phyloP scores from a whole-genome alignment of 2,113 vertebrate species.

The Amphiprion ocellaris region DNA sequence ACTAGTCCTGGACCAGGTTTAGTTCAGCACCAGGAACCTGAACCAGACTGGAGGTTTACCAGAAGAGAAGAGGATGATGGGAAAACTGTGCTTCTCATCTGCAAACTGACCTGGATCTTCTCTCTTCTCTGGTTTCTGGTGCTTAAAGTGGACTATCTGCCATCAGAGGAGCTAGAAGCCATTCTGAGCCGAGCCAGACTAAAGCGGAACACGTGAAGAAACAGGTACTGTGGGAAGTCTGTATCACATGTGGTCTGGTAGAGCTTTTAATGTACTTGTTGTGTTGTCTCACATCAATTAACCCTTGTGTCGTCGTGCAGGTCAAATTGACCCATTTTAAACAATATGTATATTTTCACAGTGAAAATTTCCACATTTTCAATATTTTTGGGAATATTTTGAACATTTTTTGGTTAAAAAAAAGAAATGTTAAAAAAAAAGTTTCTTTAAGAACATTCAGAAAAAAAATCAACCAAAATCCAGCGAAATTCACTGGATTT shows the following conservation, averaged over 20 bases:
- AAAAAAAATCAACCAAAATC: too few species aligned
- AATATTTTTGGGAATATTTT: too few species aligned
- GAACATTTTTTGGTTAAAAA: too few species aligned
- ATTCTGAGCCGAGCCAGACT: slow-evolving; percentile 13
- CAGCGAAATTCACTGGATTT: too few species aligned
- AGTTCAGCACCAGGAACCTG: not conserved
- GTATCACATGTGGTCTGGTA: not conserved
- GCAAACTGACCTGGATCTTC: slow-evolving; percentile 30
- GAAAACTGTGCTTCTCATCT: slow-evolving; percentile 6
- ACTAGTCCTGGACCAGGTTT: slow-evolving; percentile 1
- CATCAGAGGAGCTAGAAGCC: not conserved
- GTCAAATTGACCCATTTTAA: too few species aligned
- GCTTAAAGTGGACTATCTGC: slow-evolving; percentile 23
- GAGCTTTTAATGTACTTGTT: not conserved
- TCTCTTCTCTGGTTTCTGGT: not conserved
- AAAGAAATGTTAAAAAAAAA: too few species aligned
- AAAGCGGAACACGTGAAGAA: slow-evolving; percentile 18
- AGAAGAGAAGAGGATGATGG: slow-evolving; percentile 10
- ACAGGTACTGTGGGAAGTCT: slow-evolving; percentile 21
- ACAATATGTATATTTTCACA: too few species aligned
- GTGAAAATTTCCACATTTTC: too few species aligned
- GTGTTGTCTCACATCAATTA: not conserved
- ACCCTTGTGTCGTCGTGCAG: too few species aligned
- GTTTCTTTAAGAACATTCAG: too few species aligned
- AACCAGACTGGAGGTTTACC: not conserved